Evolutionary conservation across 2,888 invertebrate genomes (phyloP), one percentile per base, ranked within the genome.

Genomic region (Melanotus villosus): DNA sequence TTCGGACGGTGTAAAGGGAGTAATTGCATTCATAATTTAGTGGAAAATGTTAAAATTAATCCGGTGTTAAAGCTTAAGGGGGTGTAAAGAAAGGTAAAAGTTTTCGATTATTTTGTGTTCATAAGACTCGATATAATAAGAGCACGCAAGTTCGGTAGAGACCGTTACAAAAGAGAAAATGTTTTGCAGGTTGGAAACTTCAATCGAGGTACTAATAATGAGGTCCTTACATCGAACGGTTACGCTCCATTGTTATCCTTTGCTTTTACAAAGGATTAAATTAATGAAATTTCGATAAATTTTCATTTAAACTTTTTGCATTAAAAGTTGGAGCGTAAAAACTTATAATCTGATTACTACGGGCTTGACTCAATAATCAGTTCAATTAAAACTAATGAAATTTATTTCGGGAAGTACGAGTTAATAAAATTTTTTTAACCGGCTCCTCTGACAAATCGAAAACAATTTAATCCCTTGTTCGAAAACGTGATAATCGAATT

Each of bases 281-380:
- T 67, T 67, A 71, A 71, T 60, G 65, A 58, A 59, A 63, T 65
- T 57, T 66, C 70, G 62, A 70, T 70, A 70, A 63, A 63, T 63
- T 66, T 67, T 65, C 70, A 62, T 65, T 68, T 63, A 56, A 71
- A 73, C 62, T 66, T 73, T 63, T 64, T 67, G 38, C 59, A 45
- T 50, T 66, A 62, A 67, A 70, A 70, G 50, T 63, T 70, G 34
- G 50, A 67, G 62, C 69, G 64, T 30, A 63, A 68, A 63, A 70
- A 70, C 66, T 70, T 70, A 63, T 70, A 70, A 70, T 70, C 62
- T 59, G 47, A 66, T 66, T 66, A 50, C 41, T 52, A n/a, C 16
- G 47, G 16, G 26, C 41, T 52, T 59, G 41, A 66, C 23, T 62
- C 62, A 54, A 68, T 57, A 68, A 68, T 38, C 52, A 63, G 30